These are phyloP conservation scores for Teleiodes luculella DNA, from an alignment of 2,888 invertebrate genomes.

Conservation along the genomic window DNA sequence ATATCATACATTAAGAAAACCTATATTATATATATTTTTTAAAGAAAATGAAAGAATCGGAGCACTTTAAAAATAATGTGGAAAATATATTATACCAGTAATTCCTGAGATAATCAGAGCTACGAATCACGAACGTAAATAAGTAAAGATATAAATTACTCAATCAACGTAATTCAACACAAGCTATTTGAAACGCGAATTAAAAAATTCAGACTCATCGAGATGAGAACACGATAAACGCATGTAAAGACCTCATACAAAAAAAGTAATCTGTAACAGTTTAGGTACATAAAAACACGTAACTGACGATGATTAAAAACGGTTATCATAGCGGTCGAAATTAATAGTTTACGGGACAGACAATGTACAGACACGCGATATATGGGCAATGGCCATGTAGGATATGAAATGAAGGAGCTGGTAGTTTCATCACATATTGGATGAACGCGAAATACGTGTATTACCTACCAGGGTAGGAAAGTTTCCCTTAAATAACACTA, in stretches of 20 bases:
- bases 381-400: neutral
- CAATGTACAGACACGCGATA: slow-evolving; percentile 37
- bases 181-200: neutral
- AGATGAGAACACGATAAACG: neutral
- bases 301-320: slow-evolving; percentile 3
- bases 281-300: neutral
- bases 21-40: too few species aligned
- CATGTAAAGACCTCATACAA: neutral
- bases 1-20: too few species aligned
- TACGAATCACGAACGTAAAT: too few species aligned
- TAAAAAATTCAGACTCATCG: neutral
- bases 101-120: too few species aligned
- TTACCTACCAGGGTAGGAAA: too few species aligned
- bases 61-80: too few species aligned
- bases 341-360: slow-evolving; percentile 38
- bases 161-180: neutral
- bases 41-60: too few species aligned
- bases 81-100: too few species aligned
- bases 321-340: slow-evolving; percentile 28
- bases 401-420: too few species aligned
- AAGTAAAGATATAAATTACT: neutral
- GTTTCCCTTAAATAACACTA: too few species aligned
- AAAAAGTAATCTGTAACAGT: neutral
- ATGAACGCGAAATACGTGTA: too few species aligned
- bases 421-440: too few species aligned